Evolutionary conservation across 2,113 vertebrate genomes (phyloP), one percentile per base, ranked within the genome.

Genomic region (Otocyon megalotis): DNA sequence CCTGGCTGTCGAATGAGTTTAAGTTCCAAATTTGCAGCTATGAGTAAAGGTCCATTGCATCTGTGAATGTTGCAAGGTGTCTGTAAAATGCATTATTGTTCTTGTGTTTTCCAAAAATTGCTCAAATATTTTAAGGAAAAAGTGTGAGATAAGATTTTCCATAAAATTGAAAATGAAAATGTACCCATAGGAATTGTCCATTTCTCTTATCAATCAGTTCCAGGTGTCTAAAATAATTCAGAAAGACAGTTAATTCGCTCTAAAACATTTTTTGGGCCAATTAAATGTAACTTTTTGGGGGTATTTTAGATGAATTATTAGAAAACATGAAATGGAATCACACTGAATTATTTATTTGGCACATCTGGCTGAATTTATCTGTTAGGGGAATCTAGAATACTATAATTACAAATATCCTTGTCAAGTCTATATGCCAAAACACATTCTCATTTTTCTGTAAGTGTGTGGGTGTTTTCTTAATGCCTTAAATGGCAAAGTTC

Each of bases 401-500:
- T 24, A 6, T 92, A 67, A 83, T 93, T 65, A 65, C 1, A 74
- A 56, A 85, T 14, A 63, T 88, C 48, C 65, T 22, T 94, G 26
- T 80, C 20, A 95, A 86, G 26, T 54, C 35, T 96, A 8, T 62
- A 77, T 43, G 20, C 72, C 20, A 16, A 43, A 91, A 86, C 67
- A 67, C 53, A 92, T 30, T 84, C 60, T 37, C n/a, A 48, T 50
- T 94, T 82, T 94, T 91, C 37, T 86, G 3, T 63, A 80, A 83
- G 7, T 35, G 7, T 88, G 10, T 58, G 77, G 14, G 12, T 16
- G 1, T 12, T 86, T 48, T 50, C 50, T 83, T 32, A 72, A 30
- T 76, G 54, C 65, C 24, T 93, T 87, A 90, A 95, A 56, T 72
- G 43, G 54, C 86, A 95, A 20, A 84, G 50, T 60, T 93, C 53